Base-by-base conservation (phyloP, 2,113 vertebrate species). In the Natator depressus region DNA sequence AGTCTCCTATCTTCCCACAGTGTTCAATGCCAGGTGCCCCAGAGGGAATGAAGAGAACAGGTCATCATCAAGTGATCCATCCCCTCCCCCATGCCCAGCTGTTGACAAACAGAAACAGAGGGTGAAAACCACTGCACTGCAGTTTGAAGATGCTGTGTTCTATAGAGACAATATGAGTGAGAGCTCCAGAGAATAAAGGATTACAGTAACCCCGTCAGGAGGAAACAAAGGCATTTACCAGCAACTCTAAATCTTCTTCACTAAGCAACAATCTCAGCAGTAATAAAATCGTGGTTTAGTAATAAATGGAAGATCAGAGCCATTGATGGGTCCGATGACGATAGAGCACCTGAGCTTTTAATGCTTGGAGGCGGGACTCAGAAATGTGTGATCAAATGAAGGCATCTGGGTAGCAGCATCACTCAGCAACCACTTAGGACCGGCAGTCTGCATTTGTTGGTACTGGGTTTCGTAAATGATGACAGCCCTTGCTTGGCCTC, bases 381-480 rank as follows among this genome's bases (percentile, higher is more conserved):
- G 91, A 65, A 89, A 80, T 24, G 4, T 51, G 0, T 1, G 51
- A 42, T 72, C 8, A 25, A 38, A 53, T 22, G 0, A 11, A 91
- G 50, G 49, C 75, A 8, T 88, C 4, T 1, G 25, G 84, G 72
- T 79, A 91, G 89, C 24, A 80, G 69, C 89, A 6, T 25, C 1
- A 53, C 80, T 87, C 35, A 19, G n/a, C 88, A 82, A 24, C 89
- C 75, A 69, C 75, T 4, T 2, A 83, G 79, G 51, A 62, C 80
- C 90, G 78, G 84, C 38, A 5, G 75, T 85, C 5, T 22, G 80
- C 76, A 16, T 92, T 89, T 93, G 50, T 91, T 85, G 90, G 88
- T 10, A 80, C 88, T 59, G 75, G 42, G 55, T 22, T 69, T 76
- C 65, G 75, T 69, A 57, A 84, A 4, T 0, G 54, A 79, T 31